Base-by-base conservation (phyloP, 2,888 invertebrate species). In the Argyresthia albistria region DNA sequence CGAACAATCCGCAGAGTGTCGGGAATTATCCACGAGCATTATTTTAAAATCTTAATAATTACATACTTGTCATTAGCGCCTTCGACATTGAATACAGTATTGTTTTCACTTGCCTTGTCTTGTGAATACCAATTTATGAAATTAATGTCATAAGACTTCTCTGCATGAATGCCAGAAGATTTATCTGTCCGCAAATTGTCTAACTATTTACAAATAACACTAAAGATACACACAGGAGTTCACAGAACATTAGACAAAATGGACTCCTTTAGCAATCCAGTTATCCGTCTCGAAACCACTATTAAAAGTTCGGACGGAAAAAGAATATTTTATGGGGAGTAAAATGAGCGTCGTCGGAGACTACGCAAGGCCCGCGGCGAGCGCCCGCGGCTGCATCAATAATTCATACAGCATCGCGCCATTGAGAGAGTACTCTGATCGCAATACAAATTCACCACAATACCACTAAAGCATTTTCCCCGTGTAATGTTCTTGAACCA, bases 371-470 rank as follows among this genome's bases (percentile, higher is more conserved):
- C 64, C 69, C 64, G 63, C 64, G 61, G 66, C 65, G 65, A 62
- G 58, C 58, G 65, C 64, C 65, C 63, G 64, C 58, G 62, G 65
- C 65, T 63, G 61, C 76, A 83, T 84, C 70, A 80, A 86, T 87
- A 79, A 86, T 86, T 81, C 86, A 86, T 83, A 72, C 61, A 63
- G 70, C 78, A 76, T 71, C 79, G 80, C 75, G 69, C 80, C 84
- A 84, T 86, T 82, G 84, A 83, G 84, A 84, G 83, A 86, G 84
- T 82, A 74, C 76, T 80, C 70, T 80, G 84, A 80, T 77, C 77
- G 77, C 69, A 70, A 84, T 86, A 84, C 82, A 80, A 82, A 86
- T 83, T 77, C 70, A 65, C 61, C 56, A 11, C 39, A 11, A 39
- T 39, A 11, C 39, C 39, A 39, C 39, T 39, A n/a, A 9, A 39